Percentiles rank a stretch among this genome's conserved stretches.
These are phyloP conservation scores for Liasis olivaceus DNA, from an alignment of 2,797 vertebrate species.

Conservation along the genomic window DNA sequence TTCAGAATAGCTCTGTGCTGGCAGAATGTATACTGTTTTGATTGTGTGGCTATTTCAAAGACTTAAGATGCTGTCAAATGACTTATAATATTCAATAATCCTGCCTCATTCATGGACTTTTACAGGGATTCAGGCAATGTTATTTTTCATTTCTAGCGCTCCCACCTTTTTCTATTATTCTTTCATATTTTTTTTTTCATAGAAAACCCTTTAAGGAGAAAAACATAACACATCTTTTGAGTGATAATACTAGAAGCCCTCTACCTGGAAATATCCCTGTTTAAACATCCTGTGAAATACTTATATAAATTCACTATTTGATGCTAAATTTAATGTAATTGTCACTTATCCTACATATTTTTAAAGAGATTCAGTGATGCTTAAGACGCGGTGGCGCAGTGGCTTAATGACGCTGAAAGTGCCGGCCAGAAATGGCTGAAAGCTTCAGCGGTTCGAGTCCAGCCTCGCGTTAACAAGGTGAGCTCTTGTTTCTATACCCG, in stretches of 20 bases:
- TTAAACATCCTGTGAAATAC: neutral
- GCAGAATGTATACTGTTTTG: neutral
- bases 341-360: neutral
- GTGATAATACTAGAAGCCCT: neutral
- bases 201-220: neutral
- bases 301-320: neutral
- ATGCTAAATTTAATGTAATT: neutral
- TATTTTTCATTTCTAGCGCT: neutral
- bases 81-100: neutral
- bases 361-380: neutral
- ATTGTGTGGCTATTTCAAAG: neutral
- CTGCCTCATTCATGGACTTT: neutral
- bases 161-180: neutral
- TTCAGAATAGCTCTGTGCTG: neutral
- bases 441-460: too few species aligned
- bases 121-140: neutral
- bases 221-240: neutral
- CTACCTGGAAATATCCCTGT: neutral
- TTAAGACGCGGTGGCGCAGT: too few species aligned
- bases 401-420: too few species aligned
- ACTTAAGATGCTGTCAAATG: neutral
- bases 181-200: neutral
- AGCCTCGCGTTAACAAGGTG: too few species aligned
- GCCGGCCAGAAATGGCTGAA: too few species aligned
- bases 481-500: too few species aligned